phyloP scores from a whole-genome alignment of 2,113 vertebrate genomes.

The Pterocles burchelli region DNA sequence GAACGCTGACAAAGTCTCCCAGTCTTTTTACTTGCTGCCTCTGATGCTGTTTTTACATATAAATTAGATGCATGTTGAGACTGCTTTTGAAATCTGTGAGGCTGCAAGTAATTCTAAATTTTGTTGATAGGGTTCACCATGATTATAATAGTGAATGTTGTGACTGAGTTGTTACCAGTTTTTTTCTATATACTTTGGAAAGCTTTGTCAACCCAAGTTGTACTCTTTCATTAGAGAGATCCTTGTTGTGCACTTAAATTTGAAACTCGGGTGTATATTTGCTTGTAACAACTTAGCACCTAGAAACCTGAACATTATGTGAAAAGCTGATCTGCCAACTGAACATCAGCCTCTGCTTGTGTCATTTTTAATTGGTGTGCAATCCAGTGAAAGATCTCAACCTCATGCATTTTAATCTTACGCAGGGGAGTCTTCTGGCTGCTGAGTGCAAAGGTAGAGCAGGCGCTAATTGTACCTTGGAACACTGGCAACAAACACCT shows the following conservation, averaged over 20 bases:
- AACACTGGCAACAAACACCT: not conserved
- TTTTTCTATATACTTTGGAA: not conserved
- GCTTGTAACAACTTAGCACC: not conserved
- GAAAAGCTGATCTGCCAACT: not conserved
- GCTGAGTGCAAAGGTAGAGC: not conserved
- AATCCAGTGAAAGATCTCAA: not conserved
- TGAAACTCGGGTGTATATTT: not conserved
- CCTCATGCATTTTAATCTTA: not conserved
- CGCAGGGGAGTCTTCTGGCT: not conserved
- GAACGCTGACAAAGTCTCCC: not conserved
- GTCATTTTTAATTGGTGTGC: not conserved
- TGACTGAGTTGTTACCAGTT: not conserved
- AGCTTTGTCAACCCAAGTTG: not conserved
- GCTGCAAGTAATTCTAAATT: not conserved
- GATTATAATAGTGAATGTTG: not conserved
- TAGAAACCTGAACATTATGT: too few relatives aligned
- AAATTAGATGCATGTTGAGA: not conserved
- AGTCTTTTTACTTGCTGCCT: not conserved
- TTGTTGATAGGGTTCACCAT: not conserved
- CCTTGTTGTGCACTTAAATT: not conserved
- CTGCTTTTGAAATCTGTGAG: not conserved
- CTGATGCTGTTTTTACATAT: not conserved
- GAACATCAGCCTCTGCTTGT: not conserved
- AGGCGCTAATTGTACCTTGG: not conserved
- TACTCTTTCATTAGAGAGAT: not conserved